These are phyloP conservation scores for Cyclophora punctaria DNA, from an alignment of 2,888 invertebrate species.

Conservation along the genomic window DNA sequence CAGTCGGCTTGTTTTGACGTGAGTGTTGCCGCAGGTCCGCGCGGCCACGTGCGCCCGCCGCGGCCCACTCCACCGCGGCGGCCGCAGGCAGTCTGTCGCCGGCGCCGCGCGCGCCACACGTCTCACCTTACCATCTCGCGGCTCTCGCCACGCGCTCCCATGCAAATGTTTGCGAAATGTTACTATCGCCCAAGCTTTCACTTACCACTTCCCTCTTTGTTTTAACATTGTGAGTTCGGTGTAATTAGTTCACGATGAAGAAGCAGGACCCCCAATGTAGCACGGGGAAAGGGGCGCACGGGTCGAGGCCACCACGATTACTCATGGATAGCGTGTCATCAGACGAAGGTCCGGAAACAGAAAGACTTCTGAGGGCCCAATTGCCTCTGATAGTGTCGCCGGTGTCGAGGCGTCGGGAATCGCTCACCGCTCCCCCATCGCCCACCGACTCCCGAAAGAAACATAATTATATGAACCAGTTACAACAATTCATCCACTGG, in stretches of 20 bases:
- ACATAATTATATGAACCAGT: slow-evolving; percentile 64
- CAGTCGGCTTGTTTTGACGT: slow-evolving; percentile 38
- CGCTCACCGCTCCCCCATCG: slow-evolving; percentile 67
- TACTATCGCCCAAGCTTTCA: slow-evolving; percentile 33
- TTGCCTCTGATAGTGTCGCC: slow-evolving; percentile 41
- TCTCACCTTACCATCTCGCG: slow-evolving; percentile 23
- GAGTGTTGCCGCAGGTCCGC: slow-evolving; percentile 21
- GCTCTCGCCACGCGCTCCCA: slow-evolving; percentile 16
- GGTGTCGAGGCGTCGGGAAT: slow-evolving; percentile 48
- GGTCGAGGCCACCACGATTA: slow-evolving; percentile 46
- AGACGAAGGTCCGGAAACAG: slow-evolving; percentile 63
- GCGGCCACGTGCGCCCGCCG: slow-evolving; percentile 47
- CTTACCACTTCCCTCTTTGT: slow-evolving; percentile 19
- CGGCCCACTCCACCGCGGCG: background rate
- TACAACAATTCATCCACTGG: slow-evolving; percentile 67
- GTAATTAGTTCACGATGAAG: slow-evolving; percentile 45
- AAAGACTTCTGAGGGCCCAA: slow-evolving; percentile 49
- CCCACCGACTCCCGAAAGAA: slow-evolving; percentile 66
- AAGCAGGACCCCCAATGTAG: slow-evolving; percentile 46
- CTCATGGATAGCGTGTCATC: slow-evolving; percentile 64
- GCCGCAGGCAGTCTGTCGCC: slow-evolving; percentile 46
- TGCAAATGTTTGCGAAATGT: slow-evolving; percentile 41
- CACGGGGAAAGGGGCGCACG: slow-evolving; percentile 37
- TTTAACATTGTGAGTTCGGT: slow-evolving; percentile 31
- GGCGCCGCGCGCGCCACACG: slow-evolving; percentile 46